A percentile compares a stretch with the other conserved stretches of the same genome.
Evolutionary conservation across 1,140 invertebrate genomes (phyloP).

Genomic region (Drosophila ambigua): DNA sequence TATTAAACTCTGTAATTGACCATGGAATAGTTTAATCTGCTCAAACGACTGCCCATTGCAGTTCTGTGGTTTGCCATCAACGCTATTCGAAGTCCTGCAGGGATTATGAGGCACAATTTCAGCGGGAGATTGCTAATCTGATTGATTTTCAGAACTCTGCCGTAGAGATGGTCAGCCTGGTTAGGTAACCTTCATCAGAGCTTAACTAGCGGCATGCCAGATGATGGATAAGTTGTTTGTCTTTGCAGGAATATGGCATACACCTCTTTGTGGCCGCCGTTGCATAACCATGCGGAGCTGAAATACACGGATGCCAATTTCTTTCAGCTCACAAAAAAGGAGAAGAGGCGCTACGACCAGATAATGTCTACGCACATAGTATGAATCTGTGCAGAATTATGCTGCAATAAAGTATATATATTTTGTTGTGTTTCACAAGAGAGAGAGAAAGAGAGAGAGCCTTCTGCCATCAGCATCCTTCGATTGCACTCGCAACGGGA

Average conservation of each 20-base stretch:
- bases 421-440: not conserved
- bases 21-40: too few species aligned
- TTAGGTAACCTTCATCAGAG: conserved; percentile 22
- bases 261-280: conserved; percentile 47
- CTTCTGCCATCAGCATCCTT: too few species aligned
- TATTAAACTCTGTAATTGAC: not conserved
- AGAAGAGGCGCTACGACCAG: conserved; percentile 9
- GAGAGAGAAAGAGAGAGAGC: too few species aligned
- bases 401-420: conserved; percentile 6
- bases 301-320: conserved; percentile 16
- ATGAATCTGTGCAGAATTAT: conserved; percentile 4
- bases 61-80: conserved; percentile 34
- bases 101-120: conserved; percentile 40
- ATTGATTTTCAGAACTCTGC: conserved; percentile 39
- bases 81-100: conserved; percentile 22
- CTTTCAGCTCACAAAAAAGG: conserved; percentile 69
- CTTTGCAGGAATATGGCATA: conserved; percentile 23
- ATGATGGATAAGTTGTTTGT: too few species aligned
- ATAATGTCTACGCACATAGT: conserved; percentile 37
- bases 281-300: conserved; percentile 36
- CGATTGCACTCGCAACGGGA: too few species aligned
- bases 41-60: not conserved
- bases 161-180: conserved; percentile 38
- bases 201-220: not conserved
- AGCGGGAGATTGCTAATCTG: conserved; percentile 32